Conservation (phyloP, 1,140 invertebrate species). For the Halictus rubicundus region DNA sequence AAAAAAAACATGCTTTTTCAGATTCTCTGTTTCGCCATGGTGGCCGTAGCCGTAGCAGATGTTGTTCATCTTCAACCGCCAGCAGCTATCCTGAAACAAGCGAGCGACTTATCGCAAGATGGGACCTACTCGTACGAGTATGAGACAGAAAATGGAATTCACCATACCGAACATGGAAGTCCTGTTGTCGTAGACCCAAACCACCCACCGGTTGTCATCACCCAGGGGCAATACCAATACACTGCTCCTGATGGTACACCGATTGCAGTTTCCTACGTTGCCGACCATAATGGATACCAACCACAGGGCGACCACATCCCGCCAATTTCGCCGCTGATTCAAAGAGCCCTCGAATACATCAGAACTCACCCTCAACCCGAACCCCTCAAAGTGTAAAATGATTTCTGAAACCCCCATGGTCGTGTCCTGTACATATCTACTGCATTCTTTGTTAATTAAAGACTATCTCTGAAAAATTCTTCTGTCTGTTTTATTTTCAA, state of each 20-base stretch:
- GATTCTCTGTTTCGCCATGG: constrained; percentile 67
- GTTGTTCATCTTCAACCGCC: constrained; percentile 44
- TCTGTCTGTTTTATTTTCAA: no score
- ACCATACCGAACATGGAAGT: constrained; percentile 80
- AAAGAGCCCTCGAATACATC: constrained; percentile 78
- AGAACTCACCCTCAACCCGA: constrained; percentile 66
- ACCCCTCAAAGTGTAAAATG: constrained; percentile 36
- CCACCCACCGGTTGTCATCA: constrained; percentile 76
- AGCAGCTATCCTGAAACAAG: constrained; percentile 72
- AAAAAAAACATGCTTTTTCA: constrained; percentile 46
- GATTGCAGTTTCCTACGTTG: constrained; percentile 80
- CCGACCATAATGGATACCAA: constrained; percentile 83
- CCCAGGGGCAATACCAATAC: constrained; percentile 81
- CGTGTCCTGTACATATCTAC: constrained; percentile 11
- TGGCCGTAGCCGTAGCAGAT: constrained; percentile 59
- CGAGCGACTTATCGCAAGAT: constrained; percentile 72
- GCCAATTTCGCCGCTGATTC: constrained; percentile 76
- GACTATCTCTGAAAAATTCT: background rate
- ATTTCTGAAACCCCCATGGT: background rate
- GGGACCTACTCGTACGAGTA: constrained; percentile 79
- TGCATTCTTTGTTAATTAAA: background rate
- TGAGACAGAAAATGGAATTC: constrained; percentile 85
- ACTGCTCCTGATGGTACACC: constrained; percentile 81
- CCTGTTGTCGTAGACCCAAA: constrained; percentile 79
- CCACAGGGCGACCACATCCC: constrained; percentile 81